These are phyloP conservation scores for Thalassoma bifasciatum DNA, from an alignment of 2,113 vertebrate genomes.

Conservation along the genomic window DNA sequence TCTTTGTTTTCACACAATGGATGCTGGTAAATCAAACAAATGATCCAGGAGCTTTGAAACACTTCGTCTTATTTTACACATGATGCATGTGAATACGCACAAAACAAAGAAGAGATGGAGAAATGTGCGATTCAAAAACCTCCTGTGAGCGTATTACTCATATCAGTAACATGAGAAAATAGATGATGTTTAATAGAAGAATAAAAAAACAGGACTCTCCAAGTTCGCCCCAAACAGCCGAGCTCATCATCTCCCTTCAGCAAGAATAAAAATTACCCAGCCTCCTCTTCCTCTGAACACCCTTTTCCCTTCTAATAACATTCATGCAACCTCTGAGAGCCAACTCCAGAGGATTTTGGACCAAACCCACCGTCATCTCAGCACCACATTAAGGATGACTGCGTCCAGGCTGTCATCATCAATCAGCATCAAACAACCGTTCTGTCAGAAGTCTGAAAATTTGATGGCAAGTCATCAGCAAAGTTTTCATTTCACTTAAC, in stretches of 20 bases:
- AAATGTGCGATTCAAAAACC: background rate
- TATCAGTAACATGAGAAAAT: background rate
- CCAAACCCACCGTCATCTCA: slow-evolving; percentile 33
- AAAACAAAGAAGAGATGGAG: background rate
- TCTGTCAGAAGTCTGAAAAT: slow-evolving; percentile 14
- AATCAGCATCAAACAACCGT: slow-evolving; percentile 37
- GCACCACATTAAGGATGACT: slow-evolving; percentile 32
- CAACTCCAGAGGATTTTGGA: slow-evolving; percentile 10
- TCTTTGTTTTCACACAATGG: no score
- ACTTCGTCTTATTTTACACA: background rate
- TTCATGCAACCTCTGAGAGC: background rate
- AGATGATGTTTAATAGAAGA: background rate
- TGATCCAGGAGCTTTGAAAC: no score
- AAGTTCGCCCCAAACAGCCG: background rate
- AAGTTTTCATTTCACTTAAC: background rate
- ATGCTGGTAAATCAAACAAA: no score
- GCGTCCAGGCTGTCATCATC: slow-evolving; percentile 28
- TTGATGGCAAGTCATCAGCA: background rate
- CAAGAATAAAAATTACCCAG: background rate
- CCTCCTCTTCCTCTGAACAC: background rate
- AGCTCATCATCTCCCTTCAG: background rate
- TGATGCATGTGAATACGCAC: background rate
- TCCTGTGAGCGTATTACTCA: background rate
- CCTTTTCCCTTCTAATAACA: background rate
- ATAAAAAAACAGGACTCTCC: background rate